These are phyloP conservation scores for Donacobius atricapilla DNA, from an alignment of 2,113 vertebrate genomes.

Conservation along the genomic window DNA sequence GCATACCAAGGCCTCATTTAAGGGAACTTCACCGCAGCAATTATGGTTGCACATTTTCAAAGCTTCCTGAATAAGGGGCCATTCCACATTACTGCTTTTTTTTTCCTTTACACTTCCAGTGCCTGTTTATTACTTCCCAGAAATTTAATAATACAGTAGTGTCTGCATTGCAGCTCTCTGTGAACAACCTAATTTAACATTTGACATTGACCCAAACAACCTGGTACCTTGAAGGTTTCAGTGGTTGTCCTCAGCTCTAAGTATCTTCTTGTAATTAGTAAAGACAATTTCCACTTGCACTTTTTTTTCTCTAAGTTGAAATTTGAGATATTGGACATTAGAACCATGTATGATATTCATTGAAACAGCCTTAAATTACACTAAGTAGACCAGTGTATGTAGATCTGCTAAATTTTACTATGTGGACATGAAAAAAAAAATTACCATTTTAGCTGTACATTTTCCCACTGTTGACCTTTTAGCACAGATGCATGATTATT, in stretches of 20 bases:
- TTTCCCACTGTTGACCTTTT: background rate
- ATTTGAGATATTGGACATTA: background rate
- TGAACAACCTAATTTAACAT: background rate
- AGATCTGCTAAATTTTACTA: background rate
- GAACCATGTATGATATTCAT: background rate
- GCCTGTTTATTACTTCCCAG: slow-evolving; percentile 37
- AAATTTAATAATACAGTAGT: background rate
- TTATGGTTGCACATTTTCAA: slow-evolving; percentile 51
- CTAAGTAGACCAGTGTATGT: background rate
- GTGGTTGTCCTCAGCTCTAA: background rate
- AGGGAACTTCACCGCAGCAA: slow-evolving; percentile 46
- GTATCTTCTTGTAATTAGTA: background rate
- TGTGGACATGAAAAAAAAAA: background rate
- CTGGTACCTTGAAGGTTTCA: background rate
- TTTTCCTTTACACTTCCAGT: slow-evolving; percentile 23
- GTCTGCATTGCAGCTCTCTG: background rate
- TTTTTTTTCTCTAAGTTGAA: background rate
- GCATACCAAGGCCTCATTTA: slow-evolving; percentile 42
- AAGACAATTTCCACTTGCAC: background rate
- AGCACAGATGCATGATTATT: background rate
- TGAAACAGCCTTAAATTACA: background rate
- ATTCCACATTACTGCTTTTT: slow-evolving; percentile 29
- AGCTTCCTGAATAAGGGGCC: slow-evolving; percentile 33
- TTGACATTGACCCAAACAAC: background rate
- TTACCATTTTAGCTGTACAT: background rate